Evolutionary conservation across 2,888 invertebrate species (phyloP), one percentile per base, ranked within the genome.

Genomic region (Macropis europaea): DNA sequence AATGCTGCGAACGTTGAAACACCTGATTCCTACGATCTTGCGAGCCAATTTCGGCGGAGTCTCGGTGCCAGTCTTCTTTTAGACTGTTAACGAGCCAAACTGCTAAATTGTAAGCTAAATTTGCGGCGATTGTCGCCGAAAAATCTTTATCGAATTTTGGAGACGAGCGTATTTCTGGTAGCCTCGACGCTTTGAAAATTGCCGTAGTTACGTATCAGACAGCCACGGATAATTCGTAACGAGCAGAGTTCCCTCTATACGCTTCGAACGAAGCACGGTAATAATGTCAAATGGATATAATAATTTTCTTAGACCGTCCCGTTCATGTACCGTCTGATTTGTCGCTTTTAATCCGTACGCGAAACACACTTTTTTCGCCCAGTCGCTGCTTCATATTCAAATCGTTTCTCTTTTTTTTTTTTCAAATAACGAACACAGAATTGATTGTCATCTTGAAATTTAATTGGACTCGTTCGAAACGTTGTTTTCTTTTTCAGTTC

Each of bases 251-350:
- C 47, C 40, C 19, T 28, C 38, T 61, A 48, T 72, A 61, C 67
- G 34, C 36, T 67, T 59, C 64, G 62, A 73, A 76, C 50, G 71
- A 72, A 69, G n/a, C 61, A 36, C 36, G 60, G 60, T 73, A 73
- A 78, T 76, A 69, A 81, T 56, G 48, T 38, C 64, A 78, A 78
- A 71, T 75, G 43, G 54, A 22, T 56, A 54, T 68, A 73, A 73
- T 63, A 54, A 80, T 70, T 66, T 60, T 68, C 60, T 50, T 26
- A 52, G 34, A 40, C 64, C n/a, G 59, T 40, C 32, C 22, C 52
- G 59, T 70, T 52, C 40, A 45, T 32, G 19, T 68, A 30, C 34
- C 52, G 63, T 43, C 66, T 66, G 47, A 68, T 68, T 68, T 15
- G 15, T 28, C 19, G 13, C 4, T 66, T 73, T 69, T 53, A 57